These are phyloP conservation scores for Onychostoma macrolepis DNA, from an alignment of 2,113 vertebrate species.

Conservation along the genomic window DNA sequence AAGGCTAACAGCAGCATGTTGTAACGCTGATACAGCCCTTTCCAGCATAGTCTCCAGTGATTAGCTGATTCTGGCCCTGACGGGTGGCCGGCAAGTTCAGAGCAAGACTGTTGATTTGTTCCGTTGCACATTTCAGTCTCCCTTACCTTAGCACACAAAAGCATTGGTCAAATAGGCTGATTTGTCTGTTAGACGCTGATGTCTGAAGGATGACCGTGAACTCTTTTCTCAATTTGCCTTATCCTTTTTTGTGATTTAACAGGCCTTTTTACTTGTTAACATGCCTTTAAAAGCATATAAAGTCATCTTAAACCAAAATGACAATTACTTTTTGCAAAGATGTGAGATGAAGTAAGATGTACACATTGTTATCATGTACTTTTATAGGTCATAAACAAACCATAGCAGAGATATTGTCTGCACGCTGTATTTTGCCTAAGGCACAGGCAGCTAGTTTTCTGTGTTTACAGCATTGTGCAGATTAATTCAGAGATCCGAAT, in stretches of 20 bases:
- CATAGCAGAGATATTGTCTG: constrained; percentile 4
- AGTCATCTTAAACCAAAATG: background rate
- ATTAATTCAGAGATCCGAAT: background rate
- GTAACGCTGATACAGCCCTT: constrained; percentile 20
- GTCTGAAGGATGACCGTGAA: background rate
- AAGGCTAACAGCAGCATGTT: constrained; percentile 30
- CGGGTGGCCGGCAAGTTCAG: background rate
- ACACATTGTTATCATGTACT: background rate
- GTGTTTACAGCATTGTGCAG: background rate
- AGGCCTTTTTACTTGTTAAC: background rate
- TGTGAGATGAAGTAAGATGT: background rate
- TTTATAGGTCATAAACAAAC: constrained; percentile 10
- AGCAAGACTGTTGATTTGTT: constrained; percentile 20
- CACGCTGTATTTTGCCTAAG: background rate
- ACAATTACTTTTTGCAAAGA: background rate
- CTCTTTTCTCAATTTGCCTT: background rate
- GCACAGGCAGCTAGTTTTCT: background rate
- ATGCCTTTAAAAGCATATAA: background rate
- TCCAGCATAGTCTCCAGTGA: background rate
- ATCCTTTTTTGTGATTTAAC: background rate
- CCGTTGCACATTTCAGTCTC: background rate
- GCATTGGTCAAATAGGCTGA: background rate
- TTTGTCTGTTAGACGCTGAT: background rate
- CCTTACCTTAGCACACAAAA: constrained; percentile 1
- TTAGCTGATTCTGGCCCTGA: background rate